These are phyloP conservation scores for Lophotriccus pileatus DNA, from an alignment of 2,797 vertebrate species.

Conservation along the genomic window DNA sequence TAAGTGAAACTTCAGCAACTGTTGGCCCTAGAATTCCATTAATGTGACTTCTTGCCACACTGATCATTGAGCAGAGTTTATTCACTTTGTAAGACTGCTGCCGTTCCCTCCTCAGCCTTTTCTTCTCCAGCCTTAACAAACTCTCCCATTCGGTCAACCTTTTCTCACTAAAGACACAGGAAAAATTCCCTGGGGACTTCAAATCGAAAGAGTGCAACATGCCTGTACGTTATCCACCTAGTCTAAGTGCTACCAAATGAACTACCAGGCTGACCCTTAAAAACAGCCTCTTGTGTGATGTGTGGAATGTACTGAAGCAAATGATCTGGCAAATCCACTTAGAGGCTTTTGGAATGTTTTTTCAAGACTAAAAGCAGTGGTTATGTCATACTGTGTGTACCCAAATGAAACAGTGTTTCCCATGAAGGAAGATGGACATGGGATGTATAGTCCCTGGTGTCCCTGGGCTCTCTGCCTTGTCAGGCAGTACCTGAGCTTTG, in stretches of 20 bases:
- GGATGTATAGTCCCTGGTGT: too few species aligned
- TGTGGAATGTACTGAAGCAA: background rate
- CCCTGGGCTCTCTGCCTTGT: fast-evolving
- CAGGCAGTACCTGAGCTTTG: background rate
- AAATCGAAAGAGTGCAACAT: background rate
- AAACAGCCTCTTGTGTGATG: background rate
- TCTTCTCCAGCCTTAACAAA: background rate
- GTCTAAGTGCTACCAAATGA: background rate
- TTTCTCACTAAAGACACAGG: background rate
- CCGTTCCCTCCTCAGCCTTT: background rate
- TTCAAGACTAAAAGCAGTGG: background rate
- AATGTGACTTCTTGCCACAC: background rate
- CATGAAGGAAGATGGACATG: fast-evolving
- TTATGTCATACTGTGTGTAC: background rate
- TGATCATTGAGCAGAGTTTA: background rate
- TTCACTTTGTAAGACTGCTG: background rate
- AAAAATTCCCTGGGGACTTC: background rate
- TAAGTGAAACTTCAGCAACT: background rate
- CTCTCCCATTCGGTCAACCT: background rate
- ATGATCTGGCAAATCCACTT: background rate
- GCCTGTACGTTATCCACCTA: background rate
- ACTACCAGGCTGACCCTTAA: background rate
- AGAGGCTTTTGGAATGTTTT: background rate
- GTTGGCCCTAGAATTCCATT: background rate
- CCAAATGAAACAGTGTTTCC: background rate